These are phyloP conservation scores for Rhabdornis inornatus DNA, from an alignment of 2,113 vertebrate genomes.

Conservation along the genomic window DNA sequence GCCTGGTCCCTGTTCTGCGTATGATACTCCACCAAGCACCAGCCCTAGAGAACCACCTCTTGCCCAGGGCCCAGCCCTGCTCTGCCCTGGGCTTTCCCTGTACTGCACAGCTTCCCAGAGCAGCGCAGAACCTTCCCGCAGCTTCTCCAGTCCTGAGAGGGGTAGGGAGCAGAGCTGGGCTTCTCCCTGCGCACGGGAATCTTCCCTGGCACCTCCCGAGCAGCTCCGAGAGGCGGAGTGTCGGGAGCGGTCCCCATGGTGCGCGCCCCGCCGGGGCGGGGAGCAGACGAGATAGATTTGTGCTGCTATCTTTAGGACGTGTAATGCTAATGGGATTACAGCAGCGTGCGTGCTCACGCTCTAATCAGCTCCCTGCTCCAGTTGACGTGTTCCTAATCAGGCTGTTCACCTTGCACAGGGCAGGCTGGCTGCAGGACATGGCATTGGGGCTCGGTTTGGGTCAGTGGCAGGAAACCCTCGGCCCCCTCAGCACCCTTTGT, in stretches of 20 bases:
- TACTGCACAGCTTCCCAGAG: neutral
- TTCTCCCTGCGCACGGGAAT: accelerated
- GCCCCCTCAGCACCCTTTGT: accelerated
- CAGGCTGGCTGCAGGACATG: accelerated
- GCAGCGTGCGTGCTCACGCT: neutral
- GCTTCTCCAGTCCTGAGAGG: neutral
- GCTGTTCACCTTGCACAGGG: neutral
- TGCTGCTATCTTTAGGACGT: conserved; percentile 50
- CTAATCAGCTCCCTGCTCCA: conserved; percentile 45
- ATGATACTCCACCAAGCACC: neutral
- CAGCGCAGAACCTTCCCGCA: neutral
- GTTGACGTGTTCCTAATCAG: neutral
- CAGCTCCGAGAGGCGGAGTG: neutral
- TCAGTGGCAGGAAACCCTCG: neutral
- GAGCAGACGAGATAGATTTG: conserved; percentile 31
- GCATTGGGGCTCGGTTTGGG: neutral
- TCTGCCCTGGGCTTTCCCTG: neutral
- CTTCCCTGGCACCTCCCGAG: neutral
- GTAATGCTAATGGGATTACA: conserved; percentile 56
- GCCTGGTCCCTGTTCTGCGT: neutral
- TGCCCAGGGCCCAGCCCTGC: neutral
- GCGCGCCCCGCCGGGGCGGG: neutral
- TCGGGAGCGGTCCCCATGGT: neutral
- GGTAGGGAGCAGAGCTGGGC: neutral
- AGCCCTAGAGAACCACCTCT: neutral